phyloP scores from a whole-genome alignment of 2,797 vertebrate genomes.

The Rhabdomys pumilio region DNA sequence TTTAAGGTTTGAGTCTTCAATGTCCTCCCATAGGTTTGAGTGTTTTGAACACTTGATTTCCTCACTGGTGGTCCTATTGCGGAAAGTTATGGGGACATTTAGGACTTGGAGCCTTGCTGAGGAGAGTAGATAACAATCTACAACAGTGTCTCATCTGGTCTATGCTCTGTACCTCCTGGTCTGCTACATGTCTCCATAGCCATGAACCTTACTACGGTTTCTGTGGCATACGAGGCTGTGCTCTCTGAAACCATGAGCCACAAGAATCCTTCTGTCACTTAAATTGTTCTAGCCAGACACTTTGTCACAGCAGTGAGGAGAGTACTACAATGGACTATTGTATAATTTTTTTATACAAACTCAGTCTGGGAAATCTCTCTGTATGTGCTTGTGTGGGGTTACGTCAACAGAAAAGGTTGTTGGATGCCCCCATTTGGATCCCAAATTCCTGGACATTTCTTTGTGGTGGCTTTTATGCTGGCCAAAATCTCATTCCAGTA shows the following conservation, averaged over 20 bases:
- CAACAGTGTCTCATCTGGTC: not conserved
- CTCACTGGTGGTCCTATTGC: not conserved
- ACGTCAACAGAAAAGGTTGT: not conserved
- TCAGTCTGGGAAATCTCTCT: not conserved
- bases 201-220: not conserved
- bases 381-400: not conserved
- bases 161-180: not conserved
- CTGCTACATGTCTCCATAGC: not conserved
- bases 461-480: not conserved
- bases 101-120: not conserved
- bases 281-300: not conserved
- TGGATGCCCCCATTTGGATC: not conserved
- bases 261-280: not conserved
- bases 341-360: slow-evolving; percentile 12
- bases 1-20: not conserved
- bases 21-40: not conserved
- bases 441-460: not conserved
- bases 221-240: not conserved
- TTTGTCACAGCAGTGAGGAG: not conserved
- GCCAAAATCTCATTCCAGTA: not conserved
- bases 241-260: not conserved
- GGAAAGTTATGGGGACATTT: not conserved
- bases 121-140: not conserved
- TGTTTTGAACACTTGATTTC: too few relatives aligned
- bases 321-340: not conserved